Percentiles rank a stretch among this genome's conserved stretches.
These are phyloP conservation scores for Penaeus japonicus DNA, from an alignment of 1,140 invertebrate species.

Conservation along the genomic window DNA sequence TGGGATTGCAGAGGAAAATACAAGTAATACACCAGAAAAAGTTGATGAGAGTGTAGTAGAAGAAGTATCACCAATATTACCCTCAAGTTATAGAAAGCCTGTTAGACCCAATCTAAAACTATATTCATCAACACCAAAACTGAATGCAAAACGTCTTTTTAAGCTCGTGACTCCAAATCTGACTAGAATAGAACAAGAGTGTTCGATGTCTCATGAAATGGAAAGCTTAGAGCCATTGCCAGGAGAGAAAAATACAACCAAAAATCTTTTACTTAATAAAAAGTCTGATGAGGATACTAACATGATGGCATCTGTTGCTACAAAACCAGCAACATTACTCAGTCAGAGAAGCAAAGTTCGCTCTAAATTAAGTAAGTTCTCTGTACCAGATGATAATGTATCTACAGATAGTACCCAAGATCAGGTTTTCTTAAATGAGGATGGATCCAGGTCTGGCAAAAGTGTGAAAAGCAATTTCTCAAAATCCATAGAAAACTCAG, in stretches of 20 bases:
- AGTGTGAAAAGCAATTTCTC: too few relatives aligned
- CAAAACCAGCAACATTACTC: background rate
- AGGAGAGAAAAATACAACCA: too few relatives aligned
- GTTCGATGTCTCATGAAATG: background rate
- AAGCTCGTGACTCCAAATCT: conserved; percentile 9
- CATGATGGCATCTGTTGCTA: too few relatives aligned
- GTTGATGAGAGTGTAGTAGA: background rate
- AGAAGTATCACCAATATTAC: conserved; percentile 11
- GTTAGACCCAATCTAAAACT: background rate
- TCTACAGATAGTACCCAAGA: background rate
- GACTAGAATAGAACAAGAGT: background rate
- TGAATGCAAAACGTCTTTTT: conserved; percentile 36
- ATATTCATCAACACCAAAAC: conserved; percentile 35
- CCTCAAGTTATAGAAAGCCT: conserved; percentile 15
- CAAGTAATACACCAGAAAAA: background rate
- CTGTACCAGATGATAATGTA: background rate
- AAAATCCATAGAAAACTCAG: too few relatives aligned
- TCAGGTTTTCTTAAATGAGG: background rate
- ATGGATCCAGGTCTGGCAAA: too few relatives aligned
- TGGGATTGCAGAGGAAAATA: background rate
- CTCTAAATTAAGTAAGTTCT: conserved; percentile 20
- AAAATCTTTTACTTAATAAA: too few relatives aligned
- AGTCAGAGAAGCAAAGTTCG: conserved; percentile 12
- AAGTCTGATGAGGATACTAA: too few relatives aligned
- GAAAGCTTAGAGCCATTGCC: too few relatives aligned